Conservation (phyloP, 2,888 invertebrate genomes). For the Heliconius charithonia region DNA sequence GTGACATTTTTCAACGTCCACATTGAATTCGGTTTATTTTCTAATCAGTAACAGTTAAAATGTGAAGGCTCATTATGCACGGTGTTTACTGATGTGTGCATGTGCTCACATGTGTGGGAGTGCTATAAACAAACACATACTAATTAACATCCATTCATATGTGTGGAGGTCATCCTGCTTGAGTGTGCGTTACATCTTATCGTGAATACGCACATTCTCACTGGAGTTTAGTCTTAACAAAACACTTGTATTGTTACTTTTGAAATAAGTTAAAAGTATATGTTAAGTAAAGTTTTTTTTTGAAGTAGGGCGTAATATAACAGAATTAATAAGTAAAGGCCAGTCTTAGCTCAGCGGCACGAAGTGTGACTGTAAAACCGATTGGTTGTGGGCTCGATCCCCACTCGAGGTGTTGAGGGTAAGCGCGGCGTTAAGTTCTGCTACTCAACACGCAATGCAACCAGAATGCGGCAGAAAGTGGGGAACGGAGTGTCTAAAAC, state of each 20-base stretch:
- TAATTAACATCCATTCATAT: slow-evolving; percentile 79
- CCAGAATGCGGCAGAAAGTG: too few relatives aligned
- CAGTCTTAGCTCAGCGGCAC: too few relatives aligned
- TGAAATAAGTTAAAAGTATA: too few relatives aligned
- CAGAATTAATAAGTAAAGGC: slow-evolving; percentile 46
- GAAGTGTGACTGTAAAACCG: too few relatives aligned
- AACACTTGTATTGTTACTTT: slow-evolving; percentile 56
- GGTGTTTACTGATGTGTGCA: slow-evolving; percentile 49
- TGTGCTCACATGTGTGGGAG: slow-evolving; percentile 60
- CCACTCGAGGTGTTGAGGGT: too few relatives aligned
- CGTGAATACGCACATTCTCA: slow-evolving; percentile 60
- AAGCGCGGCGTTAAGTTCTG: too few relatives aligned
- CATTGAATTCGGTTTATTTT: slow-evolving; percentile 56
- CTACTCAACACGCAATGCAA: too few relatives aligned
- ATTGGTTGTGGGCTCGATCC: too few relatives aligned
- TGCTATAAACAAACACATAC: slow-evolving; percentile 75
- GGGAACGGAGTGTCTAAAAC: too few relatives aligned
- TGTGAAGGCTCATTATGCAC: slow-evolving; percentile 62
- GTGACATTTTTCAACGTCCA: slow-evolving; percentile 49
- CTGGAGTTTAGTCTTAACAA: slow-evolving; percentile 60
- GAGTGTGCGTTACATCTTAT: slow-evolving; percentile 67
- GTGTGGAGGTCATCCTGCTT: slow-evolving; percentile 72
- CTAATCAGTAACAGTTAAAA: slow-evolving; percentile 63
- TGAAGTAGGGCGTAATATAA: neutral
- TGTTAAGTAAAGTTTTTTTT: too few relatives aligned